Evolutionary conservation across 2,113 vertebrate genomes (phyloP).

Genomic region (Neotoma lepida): DNA sequence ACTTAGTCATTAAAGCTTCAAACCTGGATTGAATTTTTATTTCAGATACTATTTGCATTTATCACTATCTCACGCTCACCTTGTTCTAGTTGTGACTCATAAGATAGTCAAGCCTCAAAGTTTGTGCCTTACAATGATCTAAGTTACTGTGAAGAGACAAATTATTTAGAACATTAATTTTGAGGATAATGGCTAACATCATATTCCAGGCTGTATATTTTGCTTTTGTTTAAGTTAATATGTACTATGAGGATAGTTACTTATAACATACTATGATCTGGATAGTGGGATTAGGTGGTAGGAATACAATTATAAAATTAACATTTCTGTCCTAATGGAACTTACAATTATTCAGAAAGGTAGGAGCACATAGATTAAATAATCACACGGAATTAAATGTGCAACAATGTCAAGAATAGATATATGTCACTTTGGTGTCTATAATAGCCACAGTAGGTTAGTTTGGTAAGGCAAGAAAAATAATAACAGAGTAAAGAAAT

Average conservation of each 20-base stretch:
- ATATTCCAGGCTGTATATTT: slow-evolving; percentile 3
- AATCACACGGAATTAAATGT: slow-evolving; percentile 9
- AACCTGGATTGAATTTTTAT: not conserved
- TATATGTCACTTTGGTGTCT: not conserved
- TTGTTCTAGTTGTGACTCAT: not conserved
- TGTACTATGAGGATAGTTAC: not conserved
- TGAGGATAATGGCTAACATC: not conserved
- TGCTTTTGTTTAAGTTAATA: slow-evolving; percentile 20
- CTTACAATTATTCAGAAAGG: not conserved
- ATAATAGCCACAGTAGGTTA: not conserved
- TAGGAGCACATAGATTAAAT: slow-evolving; percentile 11
- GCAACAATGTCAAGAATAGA: not conserved
- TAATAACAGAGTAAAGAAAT: not conserved
- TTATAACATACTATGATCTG: not conserved
- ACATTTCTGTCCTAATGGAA: not conserved
- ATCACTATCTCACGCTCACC: not conserved
- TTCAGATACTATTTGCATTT: not conserved
- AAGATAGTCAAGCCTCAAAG: not conserved
- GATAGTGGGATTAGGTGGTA: not conserved
- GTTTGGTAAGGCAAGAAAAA: not conserved
- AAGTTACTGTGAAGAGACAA: not conserved
- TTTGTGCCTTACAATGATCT: not conserved
- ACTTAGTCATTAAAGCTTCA: not conserved
- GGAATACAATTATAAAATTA: not conserved
- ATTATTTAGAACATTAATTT: not conserved